Conservation (phyloP, 2,888 invertebrate genomes). For the Ecdyonurus torrentis region DNA sequence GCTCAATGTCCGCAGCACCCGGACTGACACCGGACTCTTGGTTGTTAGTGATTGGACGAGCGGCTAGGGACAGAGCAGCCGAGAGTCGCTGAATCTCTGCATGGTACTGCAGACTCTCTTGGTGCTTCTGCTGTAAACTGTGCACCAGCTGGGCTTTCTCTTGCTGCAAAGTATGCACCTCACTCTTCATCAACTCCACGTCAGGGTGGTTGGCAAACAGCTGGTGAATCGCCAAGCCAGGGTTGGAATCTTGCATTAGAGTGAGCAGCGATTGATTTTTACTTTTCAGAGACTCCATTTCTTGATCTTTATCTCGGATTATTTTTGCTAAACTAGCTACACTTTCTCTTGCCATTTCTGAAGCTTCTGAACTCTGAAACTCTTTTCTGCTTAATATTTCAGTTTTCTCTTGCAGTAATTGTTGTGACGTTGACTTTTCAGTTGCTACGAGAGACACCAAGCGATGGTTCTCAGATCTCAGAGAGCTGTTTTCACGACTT, state of each 20-base stretch:
- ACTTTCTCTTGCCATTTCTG: slow-evolving; percentile 15
- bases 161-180: slow-evolving; percentile 17
- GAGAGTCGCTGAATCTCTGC: slow-evolving; percentile 66
- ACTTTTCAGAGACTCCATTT: slow-evolving; percentile 15
- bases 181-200: slow-evolving; percentile 11
- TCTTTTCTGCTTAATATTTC: slow-evolving; percentile 6
- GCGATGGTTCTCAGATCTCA: slow-evolving; percentile 9
- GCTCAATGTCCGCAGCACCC: slow-evolving; percentile 15
- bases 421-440: slow-evolving; percentile 3
- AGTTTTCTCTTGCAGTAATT: slow-evolving; percentile 6
- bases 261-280: slow-evolving; percentile 23
- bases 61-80: slow-evolving; percentile 21
- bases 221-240: slow-evolving; percentile 41
- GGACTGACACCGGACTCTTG: too few relatives aligned
- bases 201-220: slow-evolving; percentile 2
- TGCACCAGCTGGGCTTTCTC: slow-evolving; percentile 27
- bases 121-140: slow-evolving; percentile 57
- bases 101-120: slow-evolving; percentile 71
- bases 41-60: not conserved
- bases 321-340: slow-evolving; percentile 16
- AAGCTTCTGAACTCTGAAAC: slow-evolving; percentile 2
- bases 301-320: slow-evolving; percentile 18
- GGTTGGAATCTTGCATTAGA: slow-evolving; percentile 40
- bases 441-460: slow-evolving; percentile 9
- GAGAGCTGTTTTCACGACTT: slow-evolving; percentile 7